phyloP scores from a whole-genome alignment of 2,113 vertebrate species.

The Datnioides undecimradiatus region DNA sequence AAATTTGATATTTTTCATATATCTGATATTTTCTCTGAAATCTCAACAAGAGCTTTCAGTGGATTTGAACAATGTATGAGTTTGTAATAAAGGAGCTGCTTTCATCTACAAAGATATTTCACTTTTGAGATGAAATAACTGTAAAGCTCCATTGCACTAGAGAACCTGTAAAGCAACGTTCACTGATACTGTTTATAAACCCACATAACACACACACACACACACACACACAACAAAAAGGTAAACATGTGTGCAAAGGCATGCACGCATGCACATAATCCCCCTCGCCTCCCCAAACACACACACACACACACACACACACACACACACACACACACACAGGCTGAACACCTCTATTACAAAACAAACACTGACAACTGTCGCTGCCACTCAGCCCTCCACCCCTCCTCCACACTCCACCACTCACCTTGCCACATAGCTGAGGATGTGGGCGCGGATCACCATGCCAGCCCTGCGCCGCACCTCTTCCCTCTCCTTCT shows the following conservation, averaged over 20 bases:
- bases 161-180: neutral
- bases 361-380: constrained; percentile 78
- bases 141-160: neutral
- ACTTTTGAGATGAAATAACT: neutral
- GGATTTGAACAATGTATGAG: neutral
- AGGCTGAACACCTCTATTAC: constrained; percentile 54
- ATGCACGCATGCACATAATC: constrained; percentile 32
- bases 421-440: constrained; percentile 95
- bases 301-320: constrained; percentile 15
- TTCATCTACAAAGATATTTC: neutral
- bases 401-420: constrained; percentile 16
- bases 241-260: constrained; percentile 50
- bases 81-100: neutral
- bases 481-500: constrained; percentile 91
- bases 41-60: neutral
- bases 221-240: constrained; percentile 28
- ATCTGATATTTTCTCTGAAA: neutral
- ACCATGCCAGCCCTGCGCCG: constrained; percentile 90
- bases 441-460: constrained; percentile 93
- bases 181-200: constrained; percentile 18
- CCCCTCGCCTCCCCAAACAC: neutral
- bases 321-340: constrained; percentile 25
- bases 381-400: constrained; percentile 66
- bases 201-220: constrained; percentile 25
- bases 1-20: neutral